Conservation (phyloP, 2,113 vertebrate species). For the Egretta garzetta region DNA sequence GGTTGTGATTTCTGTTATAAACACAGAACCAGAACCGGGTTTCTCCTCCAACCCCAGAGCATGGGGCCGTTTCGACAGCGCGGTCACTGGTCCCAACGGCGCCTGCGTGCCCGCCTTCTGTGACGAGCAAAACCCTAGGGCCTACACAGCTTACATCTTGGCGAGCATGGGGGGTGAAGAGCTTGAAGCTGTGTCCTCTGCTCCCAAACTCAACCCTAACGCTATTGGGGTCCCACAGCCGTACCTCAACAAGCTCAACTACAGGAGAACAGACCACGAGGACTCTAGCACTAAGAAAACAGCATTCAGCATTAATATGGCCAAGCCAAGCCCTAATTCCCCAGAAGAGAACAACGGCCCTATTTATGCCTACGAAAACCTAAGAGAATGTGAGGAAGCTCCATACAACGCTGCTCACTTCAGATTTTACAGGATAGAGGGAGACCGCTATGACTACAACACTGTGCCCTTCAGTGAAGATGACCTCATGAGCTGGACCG, state of each 20-base stretch:
- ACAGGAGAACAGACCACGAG: slow-evolving; percentile 89
- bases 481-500: slow-evolving; percentile 96
- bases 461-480: slow-evolving; percentile 95
- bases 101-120: slow-evolving; percentile 97
- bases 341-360: slow-evolving; percentile 92
- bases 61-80: slow-evolving; percentile 96
- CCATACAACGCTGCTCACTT: slow-evolving; percentile 89
- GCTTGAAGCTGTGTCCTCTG: slow-evolving; percentile 88
- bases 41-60: slow-evolving; percentile 92
- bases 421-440: slow-evolving; percentile 93
- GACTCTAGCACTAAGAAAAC: slow-evolving; percentile 90
- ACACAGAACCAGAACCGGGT: slow-evolving; percentile 89
- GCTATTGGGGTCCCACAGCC: slow-evolving; percentile 93
- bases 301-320: slow-evolving; percentile 91
- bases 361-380: slow-evolving; percentile 89
- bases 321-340: slow-evolving; percentile 87
- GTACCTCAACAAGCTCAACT: slow-evolving; percentile 90
- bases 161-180: slow-evolving; percentile 95
- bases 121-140: slow-evolving; percentile 86
- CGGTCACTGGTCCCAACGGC: slow-evolving; percentile 88
- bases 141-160: slow-evolving; percentile 90
- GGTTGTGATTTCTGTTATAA: slow-evolving; percentile 91
- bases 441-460: slow-evolving; percentile 92
- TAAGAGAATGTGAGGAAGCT: slow-evolving; percentile 90
- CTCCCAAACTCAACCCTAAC: slow-evolving; percentile 89